Evolutionary conservation across 2,113 vertebrate species (phyloP).

Genomic region (Heliornis fulica): DNA sequence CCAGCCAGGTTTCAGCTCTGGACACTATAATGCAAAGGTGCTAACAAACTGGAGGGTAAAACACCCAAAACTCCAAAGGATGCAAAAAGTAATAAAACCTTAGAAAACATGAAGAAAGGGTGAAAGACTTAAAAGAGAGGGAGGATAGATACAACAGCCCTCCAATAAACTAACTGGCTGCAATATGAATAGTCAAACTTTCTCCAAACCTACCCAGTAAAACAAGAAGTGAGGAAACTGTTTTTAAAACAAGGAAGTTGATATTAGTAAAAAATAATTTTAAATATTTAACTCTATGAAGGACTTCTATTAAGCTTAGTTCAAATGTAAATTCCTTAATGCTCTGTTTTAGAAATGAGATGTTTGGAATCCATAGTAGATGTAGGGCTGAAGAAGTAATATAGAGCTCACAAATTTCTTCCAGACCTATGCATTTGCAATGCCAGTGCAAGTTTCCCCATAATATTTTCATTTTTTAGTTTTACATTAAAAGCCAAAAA

Average conservation of each 20-base stretch:
- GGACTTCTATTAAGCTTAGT: neutral
- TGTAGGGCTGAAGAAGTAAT: neutral
- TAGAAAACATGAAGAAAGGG: neutral
- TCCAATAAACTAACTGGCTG: neutral
- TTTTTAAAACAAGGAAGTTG: neutral
- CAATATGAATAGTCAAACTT: neutral
- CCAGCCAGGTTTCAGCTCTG: neutral
- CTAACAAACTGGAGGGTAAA: neutral
- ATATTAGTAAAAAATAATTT: neutral
- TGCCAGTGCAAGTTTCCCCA: neutral
- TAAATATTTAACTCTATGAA: neutral
- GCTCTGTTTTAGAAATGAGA: neutral
- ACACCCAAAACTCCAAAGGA: accelerated
- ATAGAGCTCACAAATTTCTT: neutral
- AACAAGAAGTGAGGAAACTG: neutral
- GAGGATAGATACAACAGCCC: neutral
- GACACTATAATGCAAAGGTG: neutral
- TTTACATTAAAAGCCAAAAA: neutral
- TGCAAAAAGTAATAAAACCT: neutral
- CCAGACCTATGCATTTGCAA: neutral
- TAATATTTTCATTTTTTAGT: neutral
- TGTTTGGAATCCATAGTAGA: neutral
- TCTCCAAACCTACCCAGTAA: neutral
- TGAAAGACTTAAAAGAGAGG: neutral
- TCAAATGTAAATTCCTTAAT: neutral